Evolutionary conservation across 2,797 vertebrate genomes (phyloP), one percentile per base, ranked within the genome.

Genomic region (Todus mexicanus): DNA sequence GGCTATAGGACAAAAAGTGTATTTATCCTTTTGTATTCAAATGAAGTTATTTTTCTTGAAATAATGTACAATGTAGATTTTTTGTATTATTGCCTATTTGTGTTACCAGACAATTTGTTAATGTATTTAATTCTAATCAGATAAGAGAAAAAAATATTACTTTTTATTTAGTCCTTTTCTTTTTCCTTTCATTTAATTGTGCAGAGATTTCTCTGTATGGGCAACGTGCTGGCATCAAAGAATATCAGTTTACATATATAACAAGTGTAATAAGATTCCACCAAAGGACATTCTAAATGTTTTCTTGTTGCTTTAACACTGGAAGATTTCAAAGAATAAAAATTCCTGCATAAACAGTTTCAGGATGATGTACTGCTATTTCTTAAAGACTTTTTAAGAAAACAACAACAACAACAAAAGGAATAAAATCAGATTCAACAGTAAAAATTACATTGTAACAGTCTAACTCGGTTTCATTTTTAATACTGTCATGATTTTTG

Each of bases 211-310:
- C 98, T 99, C 98, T 98, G 98, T 98, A 98, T 98, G 98, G 98
- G 98, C 98, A 98, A 98, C 97, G 98, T 99, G 98, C 99, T 99
- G 98, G 98, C 98, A 98, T 99, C 98, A 99, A 98, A 99, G 98
- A 99, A 98, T 99, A 98, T 98, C 97, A 97, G 99, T 99, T 99
- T 99, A 99, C 99, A 98, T 99, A 98, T 98, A 98, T 98, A 98
- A 98, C 98, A 97, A 98, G 98, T 99, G 98, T 99, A 99, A 98
- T 98, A 98, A 98, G 98, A 99, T 99, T 98, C 98, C 99, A 99
- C 99, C 99, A 99, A 99, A 99, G 99, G 99, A 99, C 98, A 99
- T 99, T 98, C 98, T 99, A 98, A 98, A 98, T 99, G 99, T 99
- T 99, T 99, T 99, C 98, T 98, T 98, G 98, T 99, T 98, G 99